Percentiles rank a stretch among this genome's conserved stretches.
Conservation (phyloP, 2,888 invertebrate genomes). For the Heteropelma amictum region DNA sequence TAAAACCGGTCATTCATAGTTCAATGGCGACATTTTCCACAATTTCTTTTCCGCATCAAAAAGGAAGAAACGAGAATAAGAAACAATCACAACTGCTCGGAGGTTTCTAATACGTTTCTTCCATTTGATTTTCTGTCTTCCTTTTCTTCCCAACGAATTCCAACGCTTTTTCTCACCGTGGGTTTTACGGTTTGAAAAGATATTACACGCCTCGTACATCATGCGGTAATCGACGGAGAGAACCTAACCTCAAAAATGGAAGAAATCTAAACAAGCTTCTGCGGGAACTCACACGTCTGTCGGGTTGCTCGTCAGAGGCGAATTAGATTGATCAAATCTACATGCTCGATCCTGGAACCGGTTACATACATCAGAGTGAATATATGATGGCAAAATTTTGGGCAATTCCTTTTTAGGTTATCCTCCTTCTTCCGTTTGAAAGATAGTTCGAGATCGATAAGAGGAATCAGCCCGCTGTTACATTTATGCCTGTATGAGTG, state of each 20-base stretch:
- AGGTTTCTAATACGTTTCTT: constrained; percentile 3
- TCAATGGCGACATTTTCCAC: too few relatives aligned
- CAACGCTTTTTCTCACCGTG: constrained; percentile 8
- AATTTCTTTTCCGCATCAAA: too few relatives aligned
- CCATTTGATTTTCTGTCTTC: not conserved
- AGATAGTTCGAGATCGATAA: not conserved
- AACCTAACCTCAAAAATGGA: not conserved
- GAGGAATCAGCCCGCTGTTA: not conserved
- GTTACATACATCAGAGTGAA: constrained; percentile 8
- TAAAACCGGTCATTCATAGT: too few relatives aligned
- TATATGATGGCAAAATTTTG: not conserved
- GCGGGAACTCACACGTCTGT: not conserved
- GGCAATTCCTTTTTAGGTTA: constrained; percentile 1
- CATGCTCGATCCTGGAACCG: not conserved
- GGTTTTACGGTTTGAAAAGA: constrained; percentile 2
- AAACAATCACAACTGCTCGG: too few relatives aligned
- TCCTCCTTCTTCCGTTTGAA: not conserved
- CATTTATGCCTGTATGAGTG: not conserved
- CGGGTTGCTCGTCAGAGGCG: not conserved
- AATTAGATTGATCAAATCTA: not conserved
- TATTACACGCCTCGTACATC: constrained; percentile 12
- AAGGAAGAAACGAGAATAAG: too few relatives aligned
- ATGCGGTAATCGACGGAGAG: constrained; percentile 12
- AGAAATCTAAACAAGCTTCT: not conserved
- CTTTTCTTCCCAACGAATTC: not conserved